Base-by-base conservation (phyloP, 2,888 invertebrate genomes). In the Blera fallax region DNA sequence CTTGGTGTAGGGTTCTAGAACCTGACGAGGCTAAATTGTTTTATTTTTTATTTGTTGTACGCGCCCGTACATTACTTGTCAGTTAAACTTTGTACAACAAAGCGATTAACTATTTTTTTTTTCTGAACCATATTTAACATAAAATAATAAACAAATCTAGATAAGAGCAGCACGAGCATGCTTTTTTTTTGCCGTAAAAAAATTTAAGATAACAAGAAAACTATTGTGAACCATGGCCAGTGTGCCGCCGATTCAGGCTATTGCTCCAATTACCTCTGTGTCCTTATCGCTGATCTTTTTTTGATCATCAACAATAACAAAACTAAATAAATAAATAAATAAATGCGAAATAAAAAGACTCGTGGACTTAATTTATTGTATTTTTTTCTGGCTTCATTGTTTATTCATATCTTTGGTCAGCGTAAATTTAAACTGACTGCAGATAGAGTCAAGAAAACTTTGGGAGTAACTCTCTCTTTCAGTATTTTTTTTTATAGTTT, bases 251-350 rank as follows among this genome's bases (percentile, higher is more conserved):
- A 52, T 78, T 69, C 43, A 54, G 70, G 78, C 43, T 70, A 62
- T 69, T 78, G 70, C 70, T 78, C 78, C 45, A 78, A 69, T 78
- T 78, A 78, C 69, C 62, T 78, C 43, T 62, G 54, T 48, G 45
- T 67, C 29, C 67, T 78, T 70, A 70, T 78, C 62, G 45, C 45
- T 70, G 27, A 18, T 45, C n/a, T n/a, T n/a, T n/a, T n/a, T 54
- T 78, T 54, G 69, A 69, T 69, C 60, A 37, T 65, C 10, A 60
- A 37, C 5, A 60, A 37, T n/a, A 37, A 24, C 37, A 60, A 56
- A 8, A 29, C 2, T n/a, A 58, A 21, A 8, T 18, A 58, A 56
- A 52, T 24, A 52, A 52, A 52, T 58, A 37, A 58, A 60, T 60
- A 60, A 60, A 40, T 60, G 54, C 54, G 16, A 56, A 56, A 32